Evolutionary conservation across 2,113 vertebrate genomes (phyloP), one percentile per base, ranked within the genome.

Genomic region (Heterocephalus glaber): DNA sequence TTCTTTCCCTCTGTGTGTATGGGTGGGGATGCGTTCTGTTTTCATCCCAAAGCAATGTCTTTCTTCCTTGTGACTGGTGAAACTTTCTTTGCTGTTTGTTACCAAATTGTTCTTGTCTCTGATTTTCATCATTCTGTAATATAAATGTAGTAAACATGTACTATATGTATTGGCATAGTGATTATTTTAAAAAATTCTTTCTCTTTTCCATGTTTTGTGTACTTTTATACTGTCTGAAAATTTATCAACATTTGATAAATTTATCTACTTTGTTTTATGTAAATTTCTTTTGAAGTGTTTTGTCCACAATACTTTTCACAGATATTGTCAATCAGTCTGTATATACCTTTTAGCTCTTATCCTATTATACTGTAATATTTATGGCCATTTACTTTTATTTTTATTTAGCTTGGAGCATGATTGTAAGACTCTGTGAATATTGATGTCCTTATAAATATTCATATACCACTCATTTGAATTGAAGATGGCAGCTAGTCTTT

Each of bases 191-290:
- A 38, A 79, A 86, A 41, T 74, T 95, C 76, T 93, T 95, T 95
- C 92, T 86, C 97, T 98, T 98, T 97, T 98, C 96, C 96, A 95
- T 97, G 95, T 98, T 97, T 98, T 97, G 98, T 99, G 98, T 98
- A 98, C 96, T 97, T 98, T 98, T 98, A 98, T 98, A 98, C 97
- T 90, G 97, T 98, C 98, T 89, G 97, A 96, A 98, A 98, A 98
- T 98, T 98, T 98, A 99, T 98, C 98, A 98, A 95, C 66, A 63
- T 97, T 98, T 98, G 98, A 99, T 99, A 98, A 98, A 98, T 98
- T 98, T 98, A 92, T 97, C 94, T 96, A 65, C 98, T 97, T 97
- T 97, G 86, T 97, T 96, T 98, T 98, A 86, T 98, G 98, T 98
- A 98, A 96, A 98, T 98, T 98, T 98, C 77, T 98, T 98, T 98